Percentiles rank a stretch among this genome's conserved stretches.
phyloP scores from a whole-genome alignment of 1,140 invertebrate species.

The Lasioglossum baleicum region DNA sequence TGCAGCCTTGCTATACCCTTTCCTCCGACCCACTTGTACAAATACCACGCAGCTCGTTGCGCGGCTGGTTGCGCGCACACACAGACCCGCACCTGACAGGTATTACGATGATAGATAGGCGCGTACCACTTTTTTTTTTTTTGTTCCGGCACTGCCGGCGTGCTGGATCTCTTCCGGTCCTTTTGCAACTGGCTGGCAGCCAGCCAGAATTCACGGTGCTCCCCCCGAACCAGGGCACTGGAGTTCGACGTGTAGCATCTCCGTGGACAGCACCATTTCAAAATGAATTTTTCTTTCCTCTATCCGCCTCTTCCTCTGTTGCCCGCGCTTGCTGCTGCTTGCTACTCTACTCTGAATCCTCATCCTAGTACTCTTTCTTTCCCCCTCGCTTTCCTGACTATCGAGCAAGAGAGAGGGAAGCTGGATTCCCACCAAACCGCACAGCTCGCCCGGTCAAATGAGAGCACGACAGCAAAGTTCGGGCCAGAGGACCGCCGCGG shows the following conservation, averaged over 20 bases:
- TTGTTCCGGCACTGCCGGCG: conserved; percentile 10
- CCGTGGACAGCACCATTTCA: conserved; percentile 59
- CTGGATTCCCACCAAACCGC: neutral
- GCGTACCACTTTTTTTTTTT: conserved; percentile 45
- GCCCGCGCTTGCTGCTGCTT: neutral
- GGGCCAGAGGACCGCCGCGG: conserved; percentile 38
- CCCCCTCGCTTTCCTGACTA: too few relatives aligned
- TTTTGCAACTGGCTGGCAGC: conserved; percentile 65
- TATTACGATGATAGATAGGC: conserved; percentile 70
- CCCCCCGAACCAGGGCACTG: conserved; percentile 63
- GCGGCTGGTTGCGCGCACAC: conserved; percentile 1
- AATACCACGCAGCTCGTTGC: neutral
- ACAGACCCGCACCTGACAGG: conserved; percentile 43
- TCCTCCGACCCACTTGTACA: neutral
- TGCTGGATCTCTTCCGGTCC: conserved; percentile 58
- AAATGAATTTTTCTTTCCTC: conserved; percentile 59
- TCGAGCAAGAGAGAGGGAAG: too few relatives aligned
- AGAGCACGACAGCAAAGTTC: conserved; percentile 42
- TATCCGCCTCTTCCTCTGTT: conserved; percentile 9
- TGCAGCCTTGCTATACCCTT: neutral
- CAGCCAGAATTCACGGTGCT: conserved; percentile 65
- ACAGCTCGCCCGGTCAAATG: conserved; percentile 46
- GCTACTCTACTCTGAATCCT: too few relatives aligned
- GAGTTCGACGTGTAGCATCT: conserved; percentile 60
- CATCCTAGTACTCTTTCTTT: too few relatives aligned